These are phyloP conservation scores for Pararge aegeria DNA, from an alignment of 1,140 invertebrate species.

Conservation along the genomic window DNA sequence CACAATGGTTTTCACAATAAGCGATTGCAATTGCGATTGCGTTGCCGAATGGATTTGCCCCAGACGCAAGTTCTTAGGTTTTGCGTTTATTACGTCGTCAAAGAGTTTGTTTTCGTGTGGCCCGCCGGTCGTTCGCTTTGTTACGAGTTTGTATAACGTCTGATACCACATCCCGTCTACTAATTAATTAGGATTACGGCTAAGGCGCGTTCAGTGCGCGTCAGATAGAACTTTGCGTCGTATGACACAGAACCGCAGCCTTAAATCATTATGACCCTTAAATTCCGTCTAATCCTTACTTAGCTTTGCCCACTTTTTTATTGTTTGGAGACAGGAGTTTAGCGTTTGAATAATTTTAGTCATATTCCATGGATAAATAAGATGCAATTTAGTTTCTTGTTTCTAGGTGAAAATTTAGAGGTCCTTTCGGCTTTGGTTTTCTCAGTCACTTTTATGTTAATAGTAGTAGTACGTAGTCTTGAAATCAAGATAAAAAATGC, in stretches of 20 bases:
- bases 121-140: conserved; percentile 28
- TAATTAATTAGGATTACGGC: conserved; percentile 73
- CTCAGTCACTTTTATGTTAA: too few relatives aligned
- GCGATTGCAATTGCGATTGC: neutral
- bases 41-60: neutral
- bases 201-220: conserved; percentile 43
- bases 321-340: conserved; percentile 36
- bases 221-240: conserved; percentile 64
- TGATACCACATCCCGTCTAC: conserved; percentile 50
- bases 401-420: too few relatives aligned
- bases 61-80: conserved; percentile 10
- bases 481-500: too few relatives aligned
- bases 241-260: conserved; percentile 39
- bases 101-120: conserved; percentile 24
- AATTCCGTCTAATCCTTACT: conserved; percentile 52
- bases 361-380: too few relatives aligned
- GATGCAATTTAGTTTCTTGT: too few relatives aligned
- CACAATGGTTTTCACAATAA: neutral
- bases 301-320: conserved; percentile 43
- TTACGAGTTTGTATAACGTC: conserved; percentile 45
- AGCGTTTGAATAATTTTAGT: conserved; percentile 3
- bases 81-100: conserved; percentile 20
- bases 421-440: too few relatives aligned
- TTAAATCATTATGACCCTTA: conserved; percentile 60
- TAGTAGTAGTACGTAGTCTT: too few relatives aligned